Evolutionary conservation across 2,113 vertebrate genomes (phyloP).

Genomic region (Verasper variegatus): DNA sequence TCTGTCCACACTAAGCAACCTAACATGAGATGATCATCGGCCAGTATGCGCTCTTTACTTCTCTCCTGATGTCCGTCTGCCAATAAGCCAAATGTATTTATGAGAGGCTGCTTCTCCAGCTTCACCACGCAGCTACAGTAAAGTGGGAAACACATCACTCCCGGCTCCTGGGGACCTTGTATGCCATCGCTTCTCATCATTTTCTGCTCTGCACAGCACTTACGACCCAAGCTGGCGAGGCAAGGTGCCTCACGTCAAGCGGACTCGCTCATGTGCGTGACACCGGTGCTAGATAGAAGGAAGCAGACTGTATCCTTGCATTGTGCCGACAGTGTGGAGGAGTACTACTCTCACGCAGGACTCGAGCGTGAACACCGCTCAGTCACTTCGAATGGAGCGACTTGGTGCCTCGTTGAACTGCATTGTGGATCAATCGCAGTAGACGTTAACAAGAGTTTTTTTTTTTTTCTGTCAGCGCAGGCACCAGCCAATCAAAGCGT

Average conservation of each 20-base stretch:
- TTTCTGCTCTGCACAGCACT: constrained; percentile 43
- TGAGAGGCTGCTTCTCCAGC: constrained; percentile 31
- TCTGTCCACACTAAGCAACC: neutral
- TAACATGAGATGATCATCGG: neutral
- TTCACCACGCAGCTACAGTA: neutral
- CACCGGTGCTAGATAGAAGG: constrained; percentile 12
- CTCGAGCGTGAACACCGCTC: too few species aligned
- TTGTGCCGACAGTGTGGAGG: neutral
- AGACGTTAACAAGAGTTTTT: too few species aligned
- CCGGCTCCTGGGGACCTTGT: neutral
- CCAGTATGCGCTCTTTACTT: constrained; percentile 20
- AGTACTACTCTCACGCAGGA: neutral
- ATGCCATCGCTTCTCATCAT: neutral
- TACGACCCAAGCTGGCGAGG: neutral
- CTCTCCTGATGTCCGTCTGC: constrained; percentile 18
- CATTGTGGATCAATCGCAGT: too few species aligned
- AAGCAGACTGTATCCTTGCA: neutral
- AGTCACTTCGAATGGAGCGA: too few species aligned
- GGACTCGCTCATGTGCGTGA: constrained; percentile 18
- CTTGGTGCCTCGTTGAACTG: too few species aligned
- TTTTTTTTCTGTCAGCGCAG: too few species aligned
- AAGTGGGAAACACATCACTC: neutral
- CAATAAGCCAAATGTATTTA: constrained; percentile 50
- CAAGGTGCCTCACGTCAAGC: neutral
- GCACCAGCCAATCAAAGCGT: too few species aligned